Base-by-base conservation (phyloP, 2,888 invertebrate species). In the Rapana venosa region DNA sequence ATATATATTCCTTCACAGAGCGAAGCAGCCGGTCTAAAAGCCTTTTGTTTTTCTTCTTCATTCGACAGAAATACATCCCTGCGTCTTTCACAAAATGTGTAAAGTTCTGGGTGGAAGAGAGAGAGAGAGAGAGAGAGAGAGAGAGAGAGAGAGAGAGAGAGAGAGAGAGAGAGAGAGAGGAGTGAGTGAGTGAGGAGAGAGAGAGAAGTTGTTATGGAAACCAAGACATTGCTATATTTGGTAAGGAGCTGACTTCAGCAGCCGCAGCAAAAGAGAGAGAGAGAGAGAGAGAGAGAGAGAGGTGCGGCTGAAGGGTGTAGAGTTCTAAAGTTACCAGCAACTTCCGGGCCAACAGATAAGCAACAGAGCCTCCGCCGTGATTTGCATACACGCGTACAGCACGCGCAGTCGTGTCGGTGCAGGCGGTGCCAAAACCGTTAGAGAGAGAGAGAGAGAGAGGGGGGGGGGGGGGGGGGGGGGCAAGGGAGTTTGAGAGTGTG, bases 321-420 rank as follows among this genome's bases (percentile, higher is more conserved):
- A 83, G 47, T 70, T 85, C 70, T 89, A 66, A 20, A 84, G 70
- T 90, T 87, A 58, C 88, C 92, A 90, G 88, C 91, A 91, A 92
- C 91, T 88, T 92, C 91, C 93, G 92, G 93, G 93, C 93, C 93
- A 93, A 93, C 93, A 93, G 93, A 93, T 91, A 90, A 91, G 91
- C 88, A 90, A 92, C 83, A 85, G 61, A 83, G 81, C 26, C 88
- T 79, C 70, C 85, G 35, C 77, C 70, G 30, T 36, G 32, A 84
- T 74, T 74, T 56, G 87, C 87, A 77, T 70, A n/a, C 87, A 26
- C 47, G 30, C 77, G 81, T 87, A 61, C 88, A 35, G 66, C 85
- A 85, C 77, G 88, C 79, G 81, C 81, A 87, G 30, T 47, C 81
- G 81, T 83, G 81, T 47, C 47, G 8, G 81, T 36, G 47, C 81